A percentile compares a stretch with the other conserved stretches of the same genome.
Conservation (phyloP, 2,888 invertebrate genomes). For the Frankliniella fusca region DNA sequence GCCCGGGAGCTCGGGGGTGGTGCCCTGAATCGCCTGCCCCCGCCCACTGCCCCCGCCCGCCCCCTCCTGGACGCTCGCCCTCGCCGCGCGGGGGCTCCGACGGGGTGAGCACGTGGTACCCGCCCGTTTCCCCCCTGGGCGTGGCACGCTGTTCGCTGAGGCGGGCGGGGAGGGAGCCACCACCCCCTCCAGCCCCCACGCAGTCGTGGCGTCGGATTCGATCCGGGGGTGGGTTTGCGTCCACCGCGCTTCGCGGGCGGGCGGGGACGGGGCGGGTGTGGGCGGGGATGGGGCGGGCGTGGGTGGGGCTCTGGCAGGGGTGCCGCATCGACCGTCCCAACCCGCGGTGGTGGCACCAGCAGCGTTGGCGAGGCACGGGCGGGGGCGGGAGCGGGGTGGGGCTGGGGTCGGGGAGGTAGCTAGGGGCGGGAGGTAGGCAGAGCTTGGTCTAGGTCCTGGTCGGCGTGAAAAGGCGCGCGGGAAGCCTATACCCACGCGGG, state of each 20-base stretch:
- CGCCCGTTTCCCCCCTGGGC: too few relatives aligned
- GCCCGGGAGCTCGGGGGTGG: too few relatives aligned
- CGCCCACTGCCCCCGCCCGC: too few relatives aligned
- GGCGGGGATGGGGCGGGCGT: neutral
- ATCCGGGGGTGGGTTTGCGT: neutral
- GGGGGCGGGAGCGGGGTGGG: too few relatives aligned
- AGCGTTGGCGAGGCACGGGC: neutral
- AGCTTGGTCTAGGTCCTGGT: conserved; percentile 18
- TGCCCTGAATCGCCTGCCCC: too few relatives aligned
- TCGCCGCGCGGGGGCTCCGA: neutral
- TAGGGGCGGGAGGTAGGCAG: neutral
- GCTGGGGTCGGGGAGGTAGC: too few relatives aligned
- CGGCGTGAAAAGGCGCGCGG: neutral
- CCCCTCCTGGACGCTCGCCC: too few relatives aligned
- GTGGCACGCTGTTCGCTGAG: neutral
- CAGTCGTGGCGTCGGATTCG: too few relatives aligned
- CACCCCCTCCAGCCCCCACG: neutral
- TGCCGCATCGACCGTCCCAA: neutral
- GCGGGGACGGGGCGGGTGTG: neutral
- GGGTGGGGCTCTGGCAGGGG: neutral
- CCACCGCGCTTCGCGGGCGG: neutral
- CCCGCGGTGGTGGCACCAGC: neutral
- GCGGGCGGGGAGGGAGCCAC: neutral
- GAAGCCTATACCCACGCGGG: too few relatives aligned
- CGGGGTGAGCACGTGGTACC: neutral